phyloP scores from a whole-genome alignment of 2,888 invertebrate genomes.

The Limnephilus rhombicus region DNA sequence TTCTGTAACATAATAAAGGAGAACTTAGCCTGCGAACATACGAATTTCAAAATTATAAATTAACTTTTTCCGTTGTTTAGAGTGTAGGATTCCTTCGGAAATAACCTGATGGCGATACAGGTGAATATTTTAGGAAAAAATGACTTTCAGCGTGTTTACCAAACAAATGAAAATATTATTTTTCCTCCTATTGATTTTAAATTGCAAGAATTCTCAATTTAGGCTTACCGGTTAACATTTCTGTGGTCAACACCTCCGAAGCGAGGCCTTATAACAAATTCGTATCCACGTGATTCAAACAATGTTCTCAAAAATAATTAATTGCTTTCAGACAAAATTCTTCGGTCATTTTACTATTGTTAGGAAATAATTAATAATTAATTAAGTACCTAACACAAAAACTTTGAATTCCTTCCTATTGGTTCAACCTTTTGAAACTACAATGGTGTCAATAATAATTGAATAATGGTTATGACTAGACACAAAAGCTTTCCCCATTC shows the following conservation, averaged over 20 bases:
- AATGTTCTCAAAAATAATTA: neutral
- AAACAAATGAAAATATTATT: neutral
- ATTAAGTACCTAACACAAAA: neutral
- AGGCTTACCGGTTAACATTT: no score
- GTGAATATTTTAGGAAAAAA: neutral
- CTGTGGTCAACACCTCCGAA: neutral
- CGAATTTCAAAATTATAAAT: no score
- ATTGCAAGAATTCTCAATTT: neutral
- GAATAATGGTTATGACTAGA: neutral
- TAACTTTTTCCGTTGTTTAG: no score
- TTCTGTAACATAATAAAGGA: no score
- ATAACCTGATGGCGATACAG: neutral
- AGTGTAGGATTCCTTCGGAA: neutral
- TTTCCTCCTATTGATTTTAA: neutral
- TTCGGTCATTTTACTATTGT: neutral
- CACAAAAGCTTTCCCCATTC: neutral
- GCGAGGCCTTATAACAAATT: neutral
- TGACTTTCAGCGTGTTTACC: neutral
- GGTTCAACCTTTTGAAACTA: neutral
- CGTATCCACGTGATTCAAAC: neutral
- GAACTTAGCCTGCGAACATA: no score
- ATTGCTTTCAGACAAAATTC: neutral
- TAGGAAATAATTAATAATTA: neutral
- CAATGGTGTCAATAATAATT: neutral
- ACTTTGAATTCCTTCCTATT: neutral